Percentiles rank a stretch among this genome's conserved stretches.
Evolutionary conservation across 2,113 vertebrate species (phyloP).

Genomic region (Meles meles): DNA sequence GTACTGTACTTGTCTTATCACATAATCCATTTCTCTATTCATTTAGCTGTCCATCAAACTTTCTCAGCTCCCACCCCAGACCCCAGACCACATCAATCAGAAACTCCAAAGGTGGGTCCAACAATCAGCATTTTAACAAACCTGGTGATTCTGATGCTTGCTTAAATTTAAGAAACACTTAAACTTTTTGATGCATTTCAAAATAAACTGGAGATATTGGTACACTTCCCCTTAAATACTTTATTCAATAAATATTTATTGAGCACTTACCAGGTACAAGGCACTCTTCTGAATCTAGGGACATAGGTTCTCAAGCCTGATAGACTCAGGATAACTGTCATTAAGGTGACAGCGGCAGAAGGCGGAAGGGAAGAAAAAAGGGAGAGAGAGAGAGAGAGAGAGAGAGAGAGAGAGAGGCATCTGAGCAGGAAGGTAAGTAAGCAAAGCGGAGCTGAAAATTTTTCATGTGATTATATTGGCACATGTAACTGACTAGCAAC

Average conservation of each 20-base stretch:
- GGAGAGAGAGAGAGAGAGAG: neutral
- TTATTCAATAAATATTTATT: slow-evolving; percentile 36
- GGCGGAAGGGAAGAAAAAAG: neutral
- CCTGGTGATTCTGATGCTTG: neutral
- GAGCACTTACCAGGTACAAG: neutral
- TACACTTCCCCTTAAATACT: neutral
- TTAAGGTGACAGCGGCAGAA: neutral
- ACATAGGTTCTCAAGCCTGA: neutral
- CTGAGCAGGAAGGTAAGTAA: neutral
- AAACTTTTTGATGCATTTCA: slow-evolving; percentile 2
- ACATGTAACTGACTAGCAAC: neutral
- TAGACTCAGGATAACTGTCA: neutral
- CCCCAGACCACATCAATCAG: neutral
- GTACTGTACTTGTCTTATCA: neutral
- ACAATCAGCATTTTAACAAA: neutral
- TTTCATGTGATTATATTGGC: neutral
- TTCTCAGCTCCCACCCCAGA: neutral
- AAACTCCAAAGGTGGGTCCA: neutral
- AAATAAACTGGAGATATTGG: slow-evolving; percentile 9
- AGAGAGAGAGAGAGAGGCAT: neutral
- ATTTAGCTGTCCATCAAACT: neutral
- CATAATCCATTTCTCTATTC: neutral
- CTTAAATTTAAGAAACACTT: neutral
- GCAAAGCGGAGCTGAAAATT: neutral
- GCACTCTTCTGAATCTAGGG: neutral